Evolutionary conservation across 2,888 invertebrate genomes (phyloP).

Genomic region (Sycophila texana): DNA sequence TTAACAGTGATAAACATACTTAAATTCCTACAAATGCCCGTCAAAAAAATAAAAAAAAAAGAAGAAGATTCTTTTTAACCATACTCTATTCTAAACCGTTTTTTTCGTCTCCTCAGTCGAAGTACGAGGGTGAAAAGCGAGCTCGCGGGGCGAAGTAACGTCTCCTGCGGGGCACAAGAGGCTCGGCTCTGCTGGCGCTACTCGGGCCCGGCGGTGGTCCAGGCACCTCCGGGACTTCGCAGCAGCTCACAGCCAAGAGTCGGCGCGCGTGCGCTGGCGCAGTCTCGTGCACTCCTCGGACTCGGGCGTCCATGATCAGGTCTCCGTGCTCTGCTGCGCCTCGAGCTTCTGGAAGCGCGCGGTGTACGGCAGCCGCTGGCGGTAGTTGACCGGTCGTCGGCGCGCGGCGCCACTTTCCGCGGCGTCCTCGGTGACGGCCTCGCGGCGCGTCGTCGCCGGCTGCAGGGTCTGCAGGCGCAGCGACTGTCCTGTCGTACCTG

Average conservation of each 20-base stretch:
- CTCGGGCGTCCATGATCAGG: not conserved
- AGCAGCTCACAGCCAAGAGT: slow-evolving; percentile 51
- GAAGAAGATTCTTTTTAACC: no score
- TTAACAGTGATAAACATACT: no score
- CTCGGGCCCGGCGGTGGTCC: no score
- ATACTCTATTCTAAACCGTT: no score
- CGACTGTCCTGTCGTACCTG: slow-evolving; percentile 74
- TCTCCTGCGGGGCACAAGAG: no score
- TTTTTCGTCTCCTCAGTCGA: no score
- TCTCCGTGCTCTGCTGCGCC: slow-evolving; percentile 15
- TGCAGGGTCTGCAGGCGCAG: slow-evolving; percentile 70
- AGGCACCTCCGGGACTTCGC: not conserved
- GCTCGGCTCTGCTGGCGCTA: no score
- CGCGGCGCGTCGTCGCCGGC: slow-evolving; percentile 58
- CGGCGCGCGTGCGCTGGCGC: slow-evolving; percentile 35
- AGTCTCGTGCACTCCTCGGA: slow-evolving; percentile 8
- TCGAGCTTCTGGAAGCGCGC: slow-evolving; percentile 53
- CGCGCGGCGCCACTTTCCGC: slow-evolving; percentile 55
- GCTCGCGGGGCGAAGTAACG: no score
- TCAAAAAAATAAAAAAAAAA: no score
- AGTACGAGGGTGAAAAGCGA: no score
- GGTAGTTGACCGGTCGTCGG: slow-evolving; percentile 26
- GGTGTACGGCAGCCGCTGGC: slow-evolving; percentile 45
- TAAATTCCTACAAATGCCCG: no score
- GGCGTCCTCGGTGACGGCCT: slow-evolving; percentile 55